Base-by-base conservation (phyloP, 2,113 vertebrate genomes). In the Psittacara wagleri region DNA sequence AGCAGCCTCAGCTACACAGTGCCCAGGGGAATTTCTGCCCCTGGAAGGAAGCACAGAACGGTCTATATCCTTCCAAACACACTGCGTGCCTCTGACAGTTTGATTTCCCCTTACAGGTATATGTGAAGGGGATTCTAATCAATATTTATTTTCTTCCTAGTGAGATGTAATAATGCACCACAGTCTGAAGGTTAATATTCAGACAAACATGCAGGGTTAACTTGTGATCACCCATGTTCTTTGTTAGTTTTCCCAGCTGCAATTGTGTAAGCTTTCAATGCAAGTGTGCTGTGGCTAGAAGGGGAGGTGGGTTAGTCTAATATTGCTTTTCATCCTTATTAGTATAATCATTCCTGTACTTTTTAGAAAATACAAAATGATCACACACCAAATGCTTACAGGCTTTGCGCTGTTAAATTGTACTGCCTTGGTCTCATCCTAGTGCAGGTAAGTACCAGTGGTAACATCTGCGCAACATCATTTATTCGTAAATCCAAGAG, bases 131-230 rank as follows among this genome's bases (percentile, higher is more conserved):
- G 33, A 44, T 68, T 88, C 86, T 44, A 82, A 75, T 44, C 83
- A 74, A 9, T 57, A 87, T 29, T 94, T 86, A 95, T 88, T 82
- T 95, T 95, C 70, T 90, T 92, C 64, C 91, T 77, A 55, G 74
- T 51, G 23, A 54, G 28, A 66, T 23, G 31, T 39, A 83, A 76
- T 46, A 62, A 29, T 20, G 62, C 77, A 81, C 76, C 37, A 76
- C 0, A 95, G 43, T 18, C 72, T 83, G 75, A 95, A 96, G 80
- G 87, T 95, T 94, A 92, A 83, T 33, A 87, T 23, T 49, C 75
- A 77, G 88, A 84, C 69, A 93, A 85, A 94, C 96, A 90, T 95
- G 92, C 94, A 93, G 62, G 55, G 44, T 94, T 93, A 95, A 90
- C 17, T 48, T 79, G 68, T 15, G 80, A 87, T 63, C 81, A 85